Conservation (phyloP, 2,113 vertebrate species). For the Cephalophus harveyi region DNA sequence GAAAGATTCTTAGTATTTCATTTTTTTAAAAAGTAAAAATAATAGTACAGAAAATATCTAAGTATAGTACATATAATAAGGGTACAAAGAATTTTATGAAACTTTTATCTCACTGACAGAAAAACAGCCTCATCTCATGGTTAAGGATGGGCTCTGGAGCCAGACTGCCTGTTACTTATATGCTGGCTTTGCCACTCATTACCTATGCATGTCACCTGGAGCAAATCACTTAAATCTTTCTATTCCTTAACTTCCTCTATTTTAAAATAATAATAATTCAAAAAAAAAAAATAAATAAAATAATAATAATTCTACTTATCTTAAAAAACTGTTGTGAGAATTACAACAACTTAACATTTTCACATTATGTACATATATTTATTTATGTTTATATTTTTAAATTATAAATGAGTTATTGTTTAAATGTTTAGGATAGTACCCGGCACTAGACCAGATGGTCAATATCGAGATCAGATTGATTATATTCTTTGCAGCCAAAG, state of each 20-base stretch:
- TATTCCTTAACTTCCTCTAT: background rate
- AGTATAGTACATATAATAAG: background rate
- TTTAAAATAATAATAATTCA: background rate
- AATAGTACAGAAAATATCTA: background rate
- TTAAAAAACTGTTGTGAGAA: background rate
- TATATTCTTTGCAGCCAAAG: background rate
- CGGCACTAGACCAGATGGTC: background rate
- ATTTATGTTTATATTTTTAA: background rate
- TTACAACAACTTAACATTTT: background rate
- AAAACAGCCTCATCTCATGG: background rate
- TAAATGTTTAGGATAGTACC: background rate
- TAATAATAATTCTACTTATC: background rate
- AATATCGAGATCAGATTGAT: background rate
- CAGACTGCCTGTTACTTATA: background rate
- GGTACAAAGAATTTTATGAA: background rate
- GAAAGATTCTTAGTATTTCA: background rate
- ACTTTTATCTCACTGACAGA: background rate
- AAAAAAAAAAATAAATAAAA: conserved; percentile 1
- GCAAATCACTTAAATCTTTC: background rate
- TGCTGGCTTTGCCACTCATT: background rate
- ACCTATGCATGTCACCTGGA: background rate
- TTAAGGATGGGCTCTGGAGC: background rate
- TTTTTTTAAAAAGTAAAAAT: background rate
- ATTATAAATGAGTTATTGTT: background rate
- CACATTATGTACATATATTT: background rate